Evolutionary conservation across 2,113 vertebrate genomes (phyloP).

Genomic region (Pedionomus torquatus): DNA sequence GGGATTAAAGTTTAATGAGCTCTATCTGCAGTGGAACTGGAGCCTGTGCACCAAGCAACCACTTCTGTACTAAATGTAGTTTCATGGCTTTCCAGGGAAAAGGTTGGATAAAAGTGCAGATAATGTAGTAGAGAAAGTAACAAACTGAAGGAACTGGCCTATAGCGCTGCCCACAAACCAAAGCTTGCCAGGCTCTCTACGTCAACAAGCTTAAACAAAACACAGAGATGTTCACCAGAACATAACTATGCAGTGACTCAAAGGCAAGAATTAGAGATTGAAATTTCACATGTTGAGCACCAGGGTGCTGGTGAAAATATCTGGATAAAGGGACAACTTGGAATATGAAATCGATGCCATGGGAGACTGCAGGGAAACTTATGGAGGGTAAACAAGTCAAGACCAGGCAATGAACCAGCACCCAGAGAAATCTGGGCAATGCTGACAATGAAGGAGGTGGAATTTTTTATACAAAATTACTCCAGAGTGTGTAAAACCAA

Average conservation of each 20-base stretch:
- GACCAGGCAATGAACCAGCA: neutral
- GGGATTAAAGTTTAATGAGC: slow-evolving; percentile 5
- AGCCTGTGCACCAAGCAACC: neutral
- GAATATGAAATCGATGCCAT: neutral
- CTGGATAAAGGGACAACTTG: neutral
- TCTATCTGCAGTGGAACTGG: neutral
- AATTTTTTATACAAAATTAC: neutral
- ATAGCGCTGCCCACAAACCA: neutral
- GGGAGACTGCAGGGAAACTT: neutral
- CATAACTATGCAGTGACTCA: neutral
- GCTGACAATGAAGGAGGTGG: neutral
- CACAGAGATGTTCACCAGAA: neutral
- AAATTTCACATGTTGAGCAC: neutral
- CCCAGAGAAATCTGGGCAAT: neutral
- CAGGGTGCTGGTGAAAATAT: neutral
- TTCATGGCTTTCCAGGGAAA: neutral
- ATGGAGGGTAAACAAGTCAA: neutral
- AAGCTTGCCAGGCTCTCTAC: no score
- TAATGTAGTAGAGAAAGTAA: neutral
- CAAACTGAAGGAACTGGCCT: neutral
- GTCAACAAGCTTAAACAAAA: neutral
- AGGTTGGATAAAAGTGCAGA: neutral
- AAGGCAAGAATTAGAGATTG: neutral
- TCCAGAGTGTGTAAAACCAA: neutral
- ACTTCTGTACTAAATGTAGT: neutral